These are phyloP conservation scores for Myodes glareolus DNA, from an alignment of 2,113 vertebrate genomes.

Conservation along the genomic window DNA sequence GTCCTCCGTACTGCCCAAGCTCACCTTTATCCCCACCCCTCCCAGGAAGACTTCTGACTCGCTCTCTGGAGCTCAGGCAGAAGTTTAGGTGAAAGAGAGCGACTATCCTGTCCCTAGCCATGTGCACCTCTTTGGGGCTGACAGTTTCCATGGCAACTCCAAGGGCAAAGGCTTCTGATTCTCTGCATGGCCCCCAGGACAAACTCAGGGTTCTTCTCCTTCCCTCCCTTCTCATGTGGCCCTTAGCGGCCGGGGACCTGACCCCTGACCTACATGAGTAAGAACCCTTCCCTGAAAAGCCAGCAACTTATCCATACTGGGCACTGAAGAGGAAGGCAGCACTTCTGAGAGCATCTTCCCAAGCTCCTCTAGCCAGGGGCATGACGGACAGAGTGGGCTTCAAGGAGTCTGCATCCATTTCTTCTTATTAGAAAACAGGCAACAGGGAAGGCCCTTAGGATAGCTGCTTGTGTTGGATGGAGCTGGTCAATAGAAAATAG, in stretches of 20 bases:
- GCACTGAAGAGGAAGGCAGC: accelerated
- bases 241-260: not conserved
- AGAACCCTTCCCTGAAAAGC: not conserved
- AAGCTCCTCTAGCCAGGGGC: not conserved
- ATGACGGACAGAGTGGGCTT: not conserved
- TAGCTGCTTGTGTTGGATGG: accelerated
- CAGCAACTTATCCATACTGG: not conserved
- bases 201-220: not conserved
- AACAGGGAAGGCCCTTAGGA: not conserved
- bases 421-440: not conserved
- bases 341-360: no score
- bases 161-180: not conserved
- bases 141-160: not conserved
- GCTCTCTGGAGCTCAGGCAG: not conserved
- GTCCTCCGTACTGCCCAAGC: not conserved
- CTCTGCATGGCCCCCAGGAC: not conserved
- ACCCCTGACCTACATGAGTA: not conserved
- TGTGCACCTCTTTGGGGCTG: no score
- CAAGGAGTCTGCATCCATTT: not conserved
- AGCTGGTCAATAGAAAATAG: accelerated
- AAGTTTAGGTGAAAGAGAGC: not conserved
- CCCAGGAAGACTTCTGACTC: not conserved
- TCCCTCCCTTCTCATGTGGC: not conserved
- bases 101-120: not conserved
- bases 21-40: not conserved